Evolutionary conservation across 2,113 vertebrate species (phyloP).

Genomic region (Syrmaticus mikado): DNA sequence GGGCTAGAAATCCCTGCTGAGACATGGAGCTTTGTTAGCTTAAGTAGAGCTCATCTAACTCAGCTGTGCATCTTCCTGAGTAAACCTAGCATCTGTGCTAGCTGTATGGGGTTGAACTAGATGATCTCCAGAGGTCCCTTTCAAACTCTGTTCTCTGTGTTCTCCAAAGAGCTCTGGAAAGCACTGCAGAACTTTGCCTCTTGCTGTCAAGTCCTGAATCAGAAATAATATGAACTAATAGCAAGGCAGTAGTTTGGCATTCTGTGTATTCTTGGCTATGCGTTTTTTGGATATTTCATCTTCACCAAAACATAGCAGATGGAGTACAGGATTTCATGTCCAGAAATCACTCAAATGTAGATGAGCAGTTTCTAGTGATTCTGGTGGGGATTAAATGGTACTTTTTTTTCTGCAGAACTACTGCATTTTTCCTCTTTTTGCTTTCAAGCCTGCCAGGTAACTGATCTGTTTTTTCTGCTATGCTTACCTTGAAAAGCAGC

Average conservation of each 20-base stretch:
- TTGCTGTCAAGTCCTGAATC: background rate
- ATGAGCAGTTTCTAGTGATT: background rate
- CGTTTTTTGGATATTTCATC: background rate
- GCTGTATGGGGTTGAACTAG: too few species aligned
- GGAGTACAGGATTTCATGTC: background rate
- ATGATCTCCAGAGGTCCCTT: too few species aligned
- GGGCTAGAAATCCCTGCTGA: background rate
- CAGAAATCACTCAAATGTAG: background rate
- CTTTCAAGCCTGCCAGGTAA: conserved; percentile 23
- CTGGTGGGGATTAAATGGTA: rapidly evolving
- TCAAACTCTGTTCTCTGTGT: background rate
- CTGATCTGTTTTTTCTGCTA: background rate
- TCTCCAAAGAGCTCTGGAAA: background rate
- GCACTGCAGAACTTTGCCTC: background rate
- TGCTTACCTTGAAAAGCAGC: conserved; percentile 31
- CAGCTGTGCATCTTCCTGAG: background rate
- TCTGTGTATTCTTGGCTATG: rapidly evolving
- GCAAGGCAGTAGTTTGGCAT: background rate
- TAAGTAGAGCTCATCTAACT: background rate
- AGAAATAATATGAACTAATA: background rate
- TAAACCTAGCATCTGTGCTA: background rate
- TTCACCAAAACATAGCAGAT: background rate
- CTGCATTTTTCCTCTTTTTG: conserved; percentile 3
- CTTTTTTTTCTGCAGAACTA: conserved; percentile 1
- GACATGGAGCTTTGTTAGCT: background rate